Conservation (phyloP, 2,888 invertebrate species). For the Meloe dianella region DNA sequence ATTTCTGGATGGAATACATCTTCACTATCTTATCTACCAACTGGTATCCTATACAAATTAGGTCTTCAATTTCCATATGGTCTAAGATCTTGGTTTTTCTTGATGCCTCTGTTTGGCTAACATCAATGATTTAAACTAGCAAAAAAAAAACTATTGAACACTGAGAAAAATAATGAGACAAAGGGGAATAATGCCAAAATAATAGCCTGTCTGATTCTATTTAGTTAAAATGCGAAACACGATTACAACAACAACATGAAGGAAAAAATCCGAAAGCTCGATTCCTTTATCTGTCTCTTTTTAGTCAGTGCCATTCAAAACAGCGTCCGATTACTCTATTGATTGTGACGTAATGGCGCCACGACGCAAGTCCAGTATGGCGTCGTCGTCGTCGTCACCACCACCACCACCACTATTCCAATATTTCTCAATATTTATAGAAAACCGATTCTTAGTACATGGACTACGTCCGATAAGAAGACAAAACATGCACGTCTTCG, state of each 20-base stretch:
- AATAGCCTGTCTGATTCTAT: not conserved
- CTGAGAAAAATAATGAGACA: not conserved
- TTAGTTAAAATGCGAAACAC: not conserved
- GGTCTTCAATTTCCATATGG: no score
- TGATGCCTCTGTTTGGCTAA: no score
- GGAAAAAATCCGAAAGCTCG: slow-evolving; percentile 1
- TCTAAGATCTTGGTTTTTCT: no score
- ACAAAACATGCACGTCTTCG: slow-evolving; percentile 40
- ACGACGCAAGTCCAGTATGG: slow-evolving; percentile 57
- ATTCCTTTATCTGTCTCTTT: not conserved
- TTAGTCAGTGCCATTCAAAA: slow-evolving; percentile 19
- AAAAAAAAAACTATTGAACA: not conserved
- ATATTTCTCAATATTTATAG: slow-evolving; percentile 7
- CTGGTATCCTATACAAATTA: no score
- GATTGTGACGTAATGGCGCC: slow-evolving; percentile 55
- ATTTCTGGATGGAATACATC: no score
- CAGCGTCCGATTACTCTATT: slow-evolving; percentile 47
- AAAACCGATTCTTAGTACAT: slow-evolving; percentile 32
- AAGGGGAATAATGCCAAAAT: not conserved
- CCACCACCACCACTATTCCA: slow-evolving; percentile 17
- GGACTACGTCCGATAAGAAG: slow-evolving; percentile 32
- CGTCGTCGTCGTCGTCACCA: slow-evolving; percentile 37
- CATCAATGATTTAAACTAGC: no score
- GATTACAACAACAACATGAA: not conserved
- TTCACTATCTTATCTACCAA: no score